Base-by-base conservation (phyloP, 2,113 vertebrate species). In the Cervus canadensis region DNA sequence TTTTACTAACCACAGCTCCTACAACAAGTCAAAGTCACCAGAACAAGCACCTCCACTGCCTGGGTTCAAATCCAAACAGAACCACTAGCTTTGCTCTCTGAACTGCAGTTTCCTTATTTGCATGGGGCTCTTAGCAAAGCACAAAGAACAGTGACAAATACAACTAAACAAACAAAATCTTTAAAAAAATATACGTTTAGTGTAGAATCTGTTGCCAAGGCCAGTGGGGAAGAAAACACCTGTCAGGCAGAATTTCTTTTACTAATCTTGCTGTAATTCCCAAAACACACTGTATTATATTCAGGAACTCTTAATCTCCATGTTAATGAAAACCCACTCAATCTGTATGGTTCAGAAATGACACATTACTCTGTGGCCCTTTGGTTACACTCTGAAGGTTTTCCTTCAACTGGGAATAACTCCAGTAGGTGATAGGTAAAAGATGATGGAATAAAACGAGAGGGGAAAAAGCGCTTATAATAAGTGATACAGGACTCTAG, bases 1-100 rank as follows among this genome's bases (percentile, higher is more conserved):
- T 96, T 87, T 91, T 90, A 71, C 79, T 48, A 97, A 95, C 54
- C 82, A 52, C 48, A 90, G 59, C 16, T 91, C 76, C 76, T 79
- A 30, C n/a, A 81, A 45, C 33, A 91, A 67, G 14, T 54, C 64
- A 23, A 23, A 74, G 52, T 86, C 67, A 89, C 36, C 17, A 89
- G 40, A 95, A 94, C 14, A 11, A 92, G n/a, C 10, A 57, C 36
- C 56, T 21, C 10, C 30, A 59, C 4, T 67, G n/a, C 3, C 30
- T 86, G 59, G 45, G 59, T 91, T 96, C 97, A 96, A 95, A 94
- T 45, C 13, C 25, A 79, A 88, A 71, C 48, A 33, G 6, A 15
- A 7, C 45, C 56, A 91, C 30, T 71, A 88, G 36, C 48, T 86
- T 48, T 64, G 45, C 1, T 87, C 79, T 86, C 30, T 52, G 48